These are phyloP conservation scores for Drosophila paracracens DNA, from an alignment of 2,888 invertebrate genomes.

Conservation along the genomic window DNA sequence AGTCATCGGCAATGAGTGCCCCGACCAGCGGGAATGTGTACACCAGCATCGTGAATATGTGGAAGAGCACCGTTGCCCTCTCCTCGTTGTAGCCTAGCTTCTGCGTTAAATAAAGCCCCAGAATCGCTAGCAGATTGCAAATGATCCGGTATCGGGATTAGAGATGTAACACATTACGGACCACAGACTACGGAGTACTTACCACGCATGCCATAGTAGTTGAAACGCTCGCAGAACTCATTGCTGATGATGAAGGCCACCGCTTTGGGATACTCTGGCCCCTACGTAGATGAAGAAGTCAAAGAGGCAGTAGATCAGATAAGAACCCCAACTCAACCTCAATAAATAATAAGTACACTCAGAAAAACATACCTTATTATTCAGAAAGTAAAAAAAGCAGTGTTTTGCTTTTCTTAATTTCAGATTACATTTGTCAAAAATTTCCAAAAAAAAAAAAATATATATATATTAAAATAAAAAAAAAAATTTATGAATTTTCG, in stretches of 20 bases:
- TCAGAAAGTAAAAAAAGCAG: not conserved
- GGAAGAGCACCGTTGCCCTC: conserved; percentile 94
- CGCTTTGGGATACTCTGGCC: conserved; percentile 90
- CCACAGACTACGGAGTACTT: conserved; percentile 83
- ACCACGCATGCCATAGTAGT: conserved; percentile 99
- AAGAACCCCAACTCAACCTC: not conserved
- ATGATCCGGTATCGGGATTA: conserved; percentile 65
- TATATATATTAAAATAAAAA: not conserved
- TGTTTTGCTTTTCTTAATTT: not conserved
- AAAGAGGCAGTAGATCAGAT: not conserved
- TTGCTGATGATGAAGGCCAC: conserved; percentile 97
- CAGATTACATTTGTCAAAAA: not conserved
- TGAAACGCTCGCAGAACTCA: conserved; percentile 99
- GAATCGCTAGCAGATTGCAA: conserved; percentile 89
- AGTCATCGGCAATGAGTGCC: conserved; percentile 97
- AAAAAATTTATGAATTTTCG: not conserved
- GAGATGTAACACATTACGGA: not conserved
- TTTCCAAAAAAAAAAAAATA: not conserved
- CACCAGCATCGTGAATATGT: conserved; percentile 94
- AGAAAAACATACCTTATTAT: not conserved
- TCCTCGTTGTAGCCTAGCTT: conserved; percentile 90
- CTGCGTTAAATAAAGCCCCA: conserved; percentile 94
- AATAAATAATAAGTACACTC: not conserved
- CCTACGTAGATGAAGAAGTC: conserved; percentile 10
- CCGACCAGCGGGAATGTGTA: conserved; percentile 89